A percentile compares a stretch with the other conserved stretches of the same genome.
phyloP scores from a whole-genome alignment of 2,797 vertebrate genomes.

The Sphenopsis melanotis region DNA sequence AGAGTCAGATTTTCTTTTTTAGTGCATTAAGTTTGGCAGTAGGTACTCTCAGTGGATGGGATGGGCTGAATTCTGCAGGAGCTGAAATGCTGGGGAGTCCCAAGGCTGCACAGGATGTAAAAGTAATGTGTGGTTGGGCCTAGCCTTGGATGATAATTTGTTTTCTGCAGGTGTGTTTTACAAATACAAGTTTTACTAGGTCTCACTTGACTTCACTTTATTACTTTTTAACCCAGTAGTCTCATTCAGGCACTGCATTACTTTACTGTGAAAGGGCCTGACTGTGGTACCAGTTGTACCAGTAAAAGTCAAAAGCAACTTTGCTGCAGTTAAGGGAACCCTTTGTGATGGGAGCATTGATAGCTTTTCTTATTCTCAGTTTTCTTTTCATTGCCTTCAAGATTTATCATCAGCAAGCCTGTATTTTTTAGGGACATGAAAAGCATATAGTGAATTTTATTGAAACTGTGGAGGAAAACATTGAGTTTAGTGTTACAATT shows the following conservation, averaged over 20 bases:
- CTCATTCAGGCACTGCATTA: not conserved
- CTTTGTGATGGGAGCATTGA: not conserved
- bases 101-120: not conserved
- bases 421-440: not conserved
- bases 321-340: not conserved
- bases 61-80: not conserved
- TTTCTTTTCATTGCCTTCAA: not conserved
- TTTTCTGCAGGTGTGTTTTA: constrained; percentile 16
- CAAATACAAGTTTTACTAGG: not conserved
- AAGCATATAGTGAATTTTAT: not conserved
- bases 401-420: not conserved
- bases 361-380: not conserved
- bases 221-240: not conserved
- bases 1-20: not conserved
- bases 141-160: not conserved
- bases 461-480: not conserved
- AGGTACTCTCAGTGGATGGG: not conserved
- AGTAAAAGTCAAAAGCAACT: not conserved
- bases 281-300: not conserved
- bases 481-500: not conserved
- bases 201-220: not conserved
- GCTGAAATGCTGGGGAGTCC: not conserved
- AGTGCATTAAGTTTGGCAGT: not conserved
- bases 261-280: not conserved
- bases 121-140: not conserved